Percentiles rank a stretch among this genome's conserved stretches.
These are phyloP conservation scores for Arothron firmamentum DNA, from an alignment of 2,113 vertebrate genomes.

Conservation along the genomic window DNA sequence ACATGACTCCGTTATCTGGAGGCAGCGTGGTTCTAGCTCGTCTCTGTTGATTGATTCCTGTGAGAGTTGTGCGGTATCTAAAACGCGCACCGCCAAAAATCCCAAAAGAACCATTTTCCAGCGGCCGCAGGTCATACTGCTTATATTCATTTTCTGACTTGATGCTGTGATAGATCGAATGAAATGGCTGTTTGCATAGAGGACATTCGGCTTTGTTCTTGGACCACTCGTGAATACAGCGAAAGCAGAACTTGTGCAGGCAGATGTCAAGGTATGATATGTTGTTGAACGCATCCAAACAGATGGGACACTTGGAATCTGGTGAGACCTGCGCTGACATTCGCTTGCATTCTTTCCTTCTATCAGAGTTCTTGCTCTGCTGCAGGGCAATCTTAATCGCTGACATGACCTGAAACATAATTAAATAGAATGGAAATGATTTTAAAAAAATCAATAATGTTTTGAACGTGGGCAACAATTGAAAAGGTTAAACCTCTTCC, in stretches of 20 bases:
- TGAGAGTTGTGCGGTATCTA: constrained; percentile 87
- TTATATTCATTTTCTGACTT: constrained; percentile 91
- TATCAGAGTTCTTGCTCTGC: constrained; percentile 60
- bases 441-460: not conserved
- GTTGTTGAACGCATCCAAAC: constrained; percentile 92
- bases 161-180: constrained; percentile 91
- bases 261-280: constrained; percentile 87
- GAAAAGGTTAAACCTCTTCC: no score
- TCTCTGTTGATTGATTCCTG: constrained; percentile 67
- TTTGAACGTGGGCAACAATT: not conserved
- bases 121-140: constrained; percentile 80
- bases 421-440: not conserved
- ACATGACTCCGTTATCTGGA: constrained; percentile 82
- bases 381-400: constrained; percentile 74
- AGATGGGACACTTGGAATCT: constrained; percentile 96
- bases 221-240: constrained; percentile 94
- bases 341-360: constrained; percentile 65
- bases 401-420: constrained; percentile 75
- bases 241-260: constrained; percentile 93
- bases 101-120: constrained; percentile 77
- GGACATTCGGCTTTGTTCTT: constrained; percentile 98
- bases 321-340: constrained; percentile 83
- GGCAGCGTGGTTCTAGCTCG: constrained; percentile 72
- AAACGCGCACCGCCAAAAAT: constrained; percentile 81
- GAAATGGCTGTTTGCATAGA: constrained; percentile 93